Conservation (phyloP, 1,140 invertebrate species). For the Penaeus indicus region DNA sequence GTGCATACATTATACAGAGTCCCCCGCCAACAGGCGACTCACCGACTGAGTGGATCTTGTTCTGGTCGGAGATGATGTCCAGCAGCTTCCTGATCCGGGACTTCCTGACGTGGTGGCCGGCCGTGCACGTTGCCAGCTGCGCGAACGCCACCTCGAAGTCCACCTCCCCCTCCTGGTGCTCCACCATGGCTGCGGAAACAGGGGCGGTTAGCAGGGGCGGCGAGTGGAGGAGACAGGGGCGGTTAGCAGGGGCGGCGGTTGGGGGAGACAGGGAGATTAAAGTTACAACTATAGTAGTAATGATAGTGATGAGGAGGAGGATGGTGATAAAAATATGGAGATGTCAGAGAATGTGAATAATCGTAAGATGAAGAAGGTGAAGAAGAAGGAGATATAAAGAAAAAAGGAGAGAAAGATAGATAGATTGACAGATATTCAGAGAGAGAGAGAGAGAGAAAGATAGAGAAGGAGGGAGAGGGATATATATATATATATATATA, state of each 20-base stretch:
- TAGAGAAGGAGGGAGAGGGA: too few species aligned
- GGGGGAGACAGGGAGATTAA: not conserved
- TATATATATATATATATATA: too few species aligned
- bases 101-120: conserved; percentile 84
- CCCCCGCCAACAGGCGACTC: conserved; percentile 73
- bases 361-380: too few species aligned
- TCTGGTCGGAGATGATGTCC: conserved; percentile 79
- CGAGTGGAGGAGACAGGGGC: not conserved
- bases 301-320: too few species aligned
- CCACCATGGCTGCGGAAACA: conserved; percentile 72
- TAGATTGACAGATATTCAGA: too few species aligned
- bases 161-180: conserved; percentile 78
- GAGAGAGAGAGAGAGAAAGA: too few species aligned
- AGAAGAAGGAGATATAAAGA: too few species aligned
- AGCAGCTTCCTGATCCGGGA: conserved; percentile 82
- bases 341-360: too few species aligned
- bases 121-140: conserved; percentile 80
- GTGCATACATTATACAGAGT: not conserved
- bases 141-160: conserved; percentile 80
- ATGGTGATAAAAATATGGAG: too few species aligned
- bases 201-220: not conserved
- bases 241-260: not conserved
- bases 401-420: too few species aligned
- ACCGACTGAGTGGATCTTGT: conserved; percentile 72
- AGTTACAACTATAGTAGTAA: too few species aligned